Base-by-base conservation (phyloP, 2,888 invertebrate species). In the Trilocha varians region DNA sequence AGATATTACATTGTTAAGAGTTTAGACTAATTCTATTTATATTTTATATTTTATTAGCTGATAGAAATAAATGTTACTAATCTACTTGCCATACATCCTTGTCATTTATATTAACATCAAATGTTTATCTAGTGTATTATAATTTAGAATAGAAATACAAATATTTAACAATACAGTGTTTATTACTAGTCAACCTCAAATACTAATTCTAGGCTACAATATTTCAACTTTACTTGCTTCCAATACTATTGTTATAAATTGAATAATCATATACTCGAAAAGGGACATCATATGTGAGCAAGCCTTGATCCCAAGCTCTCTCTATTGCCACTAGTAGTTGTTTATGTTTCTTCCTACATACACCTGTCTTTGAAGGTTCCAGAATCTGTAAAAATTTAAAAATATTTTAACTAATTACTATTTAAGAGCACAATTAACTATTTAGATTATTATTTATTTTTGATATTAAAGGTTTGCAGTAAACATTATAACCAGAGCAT, bases 251-350 rank as follows among this genome's bases (percentile, higher is more conserved):
- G 52, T 68, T 66, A 43, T 95, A 97, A 49, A 95, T 90, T 11
- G 89, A 88, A 71, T 97, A 97, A 78, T 97, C 89, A 74, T 95
- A 97, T 53, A 90, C 75, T 61, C 95, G 88, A 65, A 93, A 91
- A 2, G 96, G 96, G 1, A 96, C 91, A 72, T 96, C 94, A 77
- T 90, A 96, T 4, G 91, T 91, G 9, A 97, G 70, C 1, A 89
- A 78, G 11, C 97, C 98, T 56, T 88, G 89, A 68, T 97, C 94
- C 78, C 90, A 91, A 0, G 98, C 97, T 62, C 91, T 89, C 58
- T 90, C 87, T 41, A 97, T 89, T 3, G 93, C 92, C 25, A 96
- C 88, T 37, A 91, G 59, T n/a, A 98, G 78, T 55, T 92, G 87
- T 44, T 90, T 87, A 49, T 97, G 92, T 62, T 91, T 91, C 48